A percentile compares a stretch with the other conserved stretches of the same genome.
Conservation (phyloP, 1,140 invertebrate species). For the Zelostemma sp. region DNA sequence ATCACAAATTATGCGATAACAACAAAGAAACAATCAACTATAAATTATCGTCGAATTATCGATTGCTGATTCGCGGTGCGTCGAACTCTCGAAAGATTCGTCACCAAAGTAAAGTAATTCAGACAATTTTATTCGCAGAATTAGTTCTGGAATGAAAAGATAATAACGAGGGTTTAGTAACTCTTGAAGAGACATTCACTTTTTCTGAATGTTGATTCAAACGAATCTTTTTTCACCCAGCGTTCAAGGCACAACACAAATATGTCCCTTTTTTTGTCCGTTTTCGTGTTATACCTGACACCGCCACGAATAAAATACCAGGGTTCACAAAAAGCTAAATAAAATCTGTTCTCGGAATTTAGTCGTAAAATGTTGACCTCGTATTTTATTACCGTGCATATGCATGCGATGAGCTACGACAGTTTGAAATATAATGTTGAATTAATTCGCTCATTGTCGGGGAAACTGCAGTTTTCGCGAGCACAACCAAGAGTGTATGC, state of each 20-base stretch:
- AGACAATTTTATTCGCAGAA: too few species aligned
- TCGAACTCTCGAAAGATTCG: too few species aligned
- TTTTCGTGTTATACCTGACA: background rate
- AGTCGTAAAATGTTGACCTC: background rate
- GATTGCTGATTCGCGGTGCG: too few species aligned
- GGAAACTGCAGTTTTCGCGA: background rate
- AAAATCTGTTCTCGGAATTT: background rate
- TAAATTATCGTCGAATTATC: too few species aligned
- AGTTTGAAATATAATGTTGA: background rate
- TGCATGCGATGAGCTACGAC: background rate
- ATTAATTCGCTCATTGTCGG: conserved; percentile 7
- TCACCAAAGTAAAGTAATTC: too few species aligned
- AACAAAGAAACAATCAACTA: too few species aligned
- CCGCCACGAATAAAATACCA: background rate
- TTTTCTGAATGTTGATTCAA: too few species aligned
- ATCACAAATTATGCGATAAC: too few species aligned
- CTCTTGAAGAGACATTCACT: too few species aligned
- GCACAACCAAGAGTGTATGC: background rate
- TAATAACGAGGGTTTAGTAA: too few species aligned
- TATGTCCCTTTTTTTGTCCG: background rate
- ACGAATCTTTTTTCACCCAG: too few species aligned
- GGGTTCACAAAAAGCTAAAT: background rate
- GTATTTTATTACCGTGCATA: conserved; percentile 3
- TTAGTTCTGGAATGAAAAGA: too few species aligned
- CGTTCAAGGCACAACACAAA: background rate